phyloP scores from a whole-genome alignment of 1,140 invertebrate species.

The Leptopilina boulardi region DNA sequence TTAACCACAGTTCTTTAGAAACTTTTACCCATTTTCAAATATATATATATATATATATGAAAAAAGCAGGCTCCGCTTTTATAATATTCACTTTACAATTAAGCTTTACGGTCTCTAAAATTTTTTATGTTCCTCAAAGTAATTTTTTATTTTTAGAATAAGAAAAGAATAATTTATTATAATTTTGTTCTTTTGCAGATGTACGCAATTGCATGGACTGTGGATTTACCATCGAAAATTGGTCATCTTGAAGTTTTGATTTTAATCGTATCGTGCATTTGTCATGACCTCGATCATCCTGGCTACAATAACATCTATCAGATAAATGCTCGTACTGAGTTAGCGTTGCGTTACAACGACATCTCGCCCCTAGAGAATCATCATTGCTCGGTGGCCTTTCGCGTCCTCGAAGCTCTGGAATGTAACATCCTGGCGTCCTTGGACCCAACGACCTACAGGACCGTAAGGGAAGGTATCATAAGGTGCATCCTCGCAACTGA shows the following conservation, averaged over 20 bases:
- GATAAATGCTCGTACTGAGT: conserved; percentile 90
- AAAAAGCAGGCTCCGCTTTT: not conserved
- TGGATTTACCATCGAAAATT: conserved; percentile 82
- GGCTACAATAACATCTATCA: conserved; percentile 94
- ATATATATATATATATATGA: too few relatives aligned
- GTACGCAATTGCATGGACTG: conserved; percentile 89
- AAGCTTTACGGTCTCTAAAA: not conserved
- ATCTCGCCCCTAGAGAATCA: conserved; percentile 93
- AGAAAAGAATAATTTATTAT: too few relatives aligned
- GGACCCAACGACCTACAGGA: conserved; percentile 78
- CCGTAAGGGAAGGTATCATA: conserved; percentile 88
- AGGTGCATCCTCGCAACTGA: conserved; percentile 91
- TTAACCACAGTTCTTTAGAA: not conserved
- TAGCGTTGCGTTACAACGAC: conserved; percentile 92
- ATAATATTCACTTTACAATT: conserved; percentile 7
- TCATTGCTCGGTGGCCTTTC: conserved; percentile 91
- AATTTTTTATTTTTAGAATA: not conserved
- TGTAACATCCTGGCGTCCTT: conserved; percentile 88
- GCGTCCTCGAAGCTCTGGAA: conserved; percentile 85
- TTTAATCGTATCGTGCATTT: conserved; percentile 89
- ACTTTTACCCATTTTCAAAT: not conserved
- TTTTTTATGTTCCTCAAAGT: conserved; percentile 5
- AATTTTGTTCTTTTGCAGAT: too few relatives aligned
- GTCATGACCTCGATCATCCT: conserved; percentile 94
- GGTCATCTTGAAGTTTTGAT: conserved; percentile 87